Base-by-base conservation (phyloP, 1,140 invertebrate genomes). In the Aphaenogaster floridana region DNA sequence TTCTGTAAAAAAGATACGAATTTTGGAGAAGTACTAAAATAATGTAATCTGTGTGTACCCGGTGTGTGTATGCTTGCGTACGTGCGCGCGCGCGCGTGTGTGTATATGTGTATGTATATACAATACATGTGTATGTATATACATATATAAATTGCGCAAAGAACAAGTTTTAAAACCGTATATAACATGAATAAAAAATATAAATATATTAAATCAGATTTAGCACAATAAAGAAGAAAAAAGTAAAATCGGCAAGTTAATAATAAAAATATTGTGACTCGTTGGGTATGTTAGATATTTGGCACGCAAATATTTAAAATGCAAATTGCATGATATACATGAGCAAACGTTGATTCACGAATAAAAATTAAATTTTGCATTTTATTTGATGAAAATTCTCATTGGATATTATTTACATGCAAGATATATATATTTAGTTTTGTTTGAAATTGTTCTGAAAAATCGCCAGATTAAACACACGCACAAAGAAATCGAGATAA, bases 391-490 rank as follows among this genome's bases (percentile, higher is more conserved):
- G 3, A 13, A 15, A 6, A 61, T 61, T 42, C 1, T 39, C 34
- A 52, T 54, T 21, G 3, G 17, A 74, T 5, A 8, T 59, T 36
- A 61, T 74, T 61, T 74, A 50, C 21, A 28, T 42, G 11, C 11
- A 59, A 48, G 21, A 39, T 42, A 61, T 72, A 39, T 3, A 39
- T 15, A 2, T 52, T 34, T 15, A 13, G 3, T 83, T 69, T 83
- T 15, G 21, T 59, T 1, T 8, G 13, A 81, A 45, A 45, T 57
- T 57, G 13, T 17, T 54, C 42, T 42, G 17, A 61, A 66, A 71
- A 68, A 81, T 76, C 52, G 36, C 63, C 89, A 90, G 69, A 88
- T 88, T 90, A 36, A 86, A 86, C 80, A 72, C 80, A 63, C 50
- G 83, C 66, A 80, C 86, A 90, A 88, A 80, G 13, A 6, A 74